A percentile compares a stretch with the other conserved stretches of the same genome.
These are phyloP conservation scores for Ridgeia piscesae DNA, from an alignment of 1,140 invertebrate species.

Conservation along the genomic window DNA sequence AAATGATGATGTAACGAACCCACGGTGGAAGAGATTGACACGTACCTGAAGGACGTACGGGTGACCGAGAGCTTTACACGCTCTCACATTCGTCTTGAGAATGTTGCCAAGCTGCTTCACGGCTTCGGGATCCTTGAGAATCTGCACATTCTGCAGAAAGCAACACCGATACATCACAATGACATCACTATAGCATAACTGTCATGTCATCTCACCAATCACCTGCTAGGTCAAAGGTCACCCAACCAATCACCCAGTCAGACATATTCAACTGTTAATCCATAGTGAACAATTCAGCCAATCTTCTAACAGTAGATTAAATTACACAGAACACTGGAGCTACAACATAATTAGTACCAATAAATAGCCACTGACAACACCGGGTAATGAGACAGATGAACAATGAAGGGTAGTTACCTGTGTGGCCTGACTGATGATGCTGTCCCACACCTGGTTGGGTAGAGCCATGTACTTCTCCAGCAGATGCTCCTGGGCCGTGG, in stretches of 20 bases:
- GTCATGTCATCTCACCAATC: slow-evolving; percentile 14
- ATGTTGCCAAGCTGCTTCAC: slow-evolving; percentile 97
- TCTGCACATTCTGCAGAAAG: slow-evolving; percentile 79
- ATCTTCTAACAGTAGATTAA: background rate
- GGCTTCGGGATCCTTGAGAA: slow-evolving; percentile 92
- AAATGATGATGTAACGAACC: background rate
- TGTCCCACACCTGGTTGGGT: slow-evolving; percentile 99
- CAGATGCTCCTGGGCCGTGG: slow-evolving; percentile 80
- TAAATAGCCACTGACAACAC: background rate
- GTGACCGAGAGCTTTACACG: slow-evolving; percentile 95
- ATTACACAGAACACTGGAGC: background rate
- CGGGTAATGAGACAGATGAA: slow-evolving; percentile 7
- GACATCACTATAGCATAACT: slow-evolving; percentile 32
- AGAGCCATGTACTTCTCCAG: slow-evolving; percentile 98
- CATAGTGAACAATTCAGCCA: background rate
- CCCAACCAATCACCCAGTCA: slow-evolving; percentile 8
- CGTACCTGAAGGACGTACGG: slow-evolving; percentile 86
- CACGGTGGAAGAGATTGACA: slow-evolving; percentile 12
- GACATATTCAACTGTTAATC: background rate
- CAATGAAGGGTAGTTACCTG: slow-evolving; percentile 15
- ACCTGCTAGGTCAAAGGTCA: slow-evolving; percentile 15
- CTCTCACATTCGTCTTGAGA: slow-evolving; percentile 97
- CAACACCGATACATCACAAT: slow-evolving; percentile 29
- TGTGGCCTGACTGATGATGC: slow-evolving; percentile 92
- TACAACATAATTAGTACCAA: too few relatives aligned